Evolutionary conservation across 2,888 invertebrate genomes (phyloP), one percentile per base, ranked within the genome.

Genomic region (Himalopsyche kuldschensis): DNA sequence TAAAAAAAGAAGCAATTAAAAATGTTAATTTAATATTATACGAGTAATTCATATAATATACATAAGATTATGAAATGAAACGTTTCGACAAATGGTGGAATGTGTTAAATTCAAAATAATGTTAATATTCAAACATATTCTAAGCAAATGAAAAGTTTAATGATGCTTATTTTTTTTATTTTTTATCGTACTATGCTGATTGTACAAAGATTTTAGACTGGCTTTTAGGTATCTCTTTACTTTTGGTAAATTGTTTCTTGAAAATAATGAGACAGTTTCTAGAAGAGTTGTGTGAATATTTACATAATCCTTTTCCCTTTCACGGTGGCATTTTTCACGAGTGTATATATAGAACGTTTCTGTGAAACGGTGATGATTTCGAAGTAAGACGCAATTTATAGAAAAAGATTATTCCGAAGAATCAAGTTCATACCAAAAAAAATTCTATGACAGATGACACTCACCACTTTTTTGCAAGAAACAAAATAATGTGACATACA

Each of bases 251-350:
- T 84, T 84, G 82, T 84, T 82, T 84, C 75, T 78, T 35, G 31
- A 80, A 82, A 84, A 84, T 84, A 84, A 84, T 82, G 84, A 82
- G 84, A 82, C 84, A 84, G 84, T 82, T 78, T 35, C 80, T 35
- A 47, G 48, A 75, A 79, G 82, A 46, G 84, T 76, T 84, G 80
- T 84, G 82, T 35, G 84, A 82, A 82, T 84, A 84, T 84, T 84
- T 84, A 82, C 84, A 82, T 84, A 82, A 82, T 84, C 80, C 81
- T 30, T 17, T 48, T 48, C 80, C 75, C 75, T 46, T 80, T 75
- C n/a, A 20, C 24, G 20, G 6, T 55, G 20, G 20, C 24, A 10
- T 20, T 55, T 55, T 55, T 55, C 55, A 24, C 55, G 20, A 10
- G n/a, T 5, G 24, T 55, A 55, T 55, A 20, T 55, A 8, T 55